Base-by-base conservation (phyloP, 1,140 invertebrate species). In the Spodoptera litura region DNA sequence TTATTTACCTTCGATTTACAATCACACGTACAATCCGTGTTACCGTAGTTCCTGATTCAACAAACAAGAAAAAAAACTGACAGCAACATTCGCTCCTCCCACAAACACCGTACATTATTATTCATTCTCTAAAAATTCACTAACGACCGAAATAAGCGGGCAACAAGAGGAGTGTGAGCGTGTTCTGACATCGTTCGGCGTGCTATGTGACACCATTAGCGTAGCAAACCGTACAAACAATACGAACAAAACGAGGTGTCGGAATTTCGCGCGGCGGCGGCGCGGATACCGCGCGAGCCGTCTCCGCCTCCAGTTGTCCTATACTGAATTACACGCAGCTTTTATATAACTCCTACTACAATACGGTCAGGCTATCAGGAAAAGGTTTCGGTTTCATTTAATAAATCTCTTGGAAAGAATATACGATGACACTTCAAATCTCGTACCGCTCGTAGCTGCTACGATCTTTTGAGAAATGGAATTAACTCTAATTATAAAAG, bases 131-230 rank as follows among this genome's bases (percentile, higher is more conserved):
- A 80, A 85, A 85, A 86, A 84, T 84, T 82, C 58, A 68, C 64
- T 72, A 82, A 78, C 83, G 86, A 81, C 72, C 77, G 51, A 82
- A 88, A 89, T 88, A 87, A 85, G 77, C 78, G 62, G 73, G 64
- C 71, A 88, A 89, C 73, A 85, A 84, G 80, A 88, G 77, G 59
- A 88, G 72, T 62, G 80, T 52, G 79, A 79, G 66, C 73, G 78
- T 81, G 59, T 86, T 86, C 82, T 85, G 83, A 86, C 84, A 86
- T 84, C 86, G 83, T 87, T 87, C 82, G 88, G 73, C 84, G 76
- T 86, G 88, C 88, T 89, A 90, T 90, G 90, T 89, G 90, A 91
- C 89, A 89, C 90, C 89, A 91, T 91, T 90, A 88, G 81, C 80
- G 83, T 58, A 78, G 81, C 80, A 82, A 85, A 85, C 79, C 76